A percentile compares a stretch with the other conserved stretches of the same genome.
These are phyloP conservation scores for Perca flavescens DNA, from an alignment of 2,113 vertebrate genomes.

Conservation along the genomic window DNA sequence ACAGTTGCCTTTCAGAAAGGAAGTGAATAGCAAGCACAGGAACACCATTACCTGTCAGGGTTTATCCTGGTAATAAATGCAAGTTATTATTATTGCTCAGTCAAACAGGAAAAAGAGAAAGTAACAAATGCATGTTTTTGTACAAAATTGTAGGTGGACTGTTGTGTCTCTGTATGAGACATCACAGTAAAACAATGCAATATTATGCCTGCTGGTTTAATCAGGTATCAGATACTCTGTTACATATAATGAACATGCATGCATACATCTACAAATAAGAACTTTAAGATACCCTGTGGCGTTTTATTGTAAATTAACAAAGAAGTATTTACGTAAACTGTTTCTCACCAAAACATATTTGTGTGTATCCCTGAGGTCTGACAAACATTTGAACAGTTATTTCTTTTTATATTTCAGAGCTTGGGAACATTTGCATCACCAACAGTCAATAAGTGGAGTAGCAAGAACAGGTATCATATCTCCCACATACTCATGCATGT, in stretches of 20 bases:
- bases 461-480: not conserved
- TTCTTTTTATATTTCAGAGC: not conserved
- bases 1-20: not conserved
- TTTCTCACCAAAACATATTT: not conserved
- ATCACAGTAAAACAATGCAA: not conserved
- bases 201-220: not conserved
- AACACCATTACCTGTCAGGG: not conserved
- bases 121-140: not conserved
- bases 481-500: not conserved
- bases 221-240: not conserved
- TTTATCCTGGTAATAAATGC: not conserved
- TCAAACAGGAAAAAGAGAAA: slow-evolving; percentile 1
- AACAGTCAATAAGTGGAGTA: not conserved
- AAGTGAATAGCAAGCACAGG: not conserved
- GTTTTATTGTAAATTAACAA: not conserved
- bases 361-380: not conserved
- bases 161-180: not conserved
- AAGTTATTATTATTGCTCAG: slow-evolving; percentile 1
- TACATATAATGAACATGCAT: not conserved
- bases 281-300: not conserved
- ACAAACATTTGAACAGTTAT: not conserved
- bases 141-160: not conserved
- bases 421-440: not conserved
- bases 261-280: not conserved
- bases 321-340: not conserved